Evolutionary conservation across 2,888 invertebrate species (phyloP).

Genomic region (Heliconius ethilla): DNA sequence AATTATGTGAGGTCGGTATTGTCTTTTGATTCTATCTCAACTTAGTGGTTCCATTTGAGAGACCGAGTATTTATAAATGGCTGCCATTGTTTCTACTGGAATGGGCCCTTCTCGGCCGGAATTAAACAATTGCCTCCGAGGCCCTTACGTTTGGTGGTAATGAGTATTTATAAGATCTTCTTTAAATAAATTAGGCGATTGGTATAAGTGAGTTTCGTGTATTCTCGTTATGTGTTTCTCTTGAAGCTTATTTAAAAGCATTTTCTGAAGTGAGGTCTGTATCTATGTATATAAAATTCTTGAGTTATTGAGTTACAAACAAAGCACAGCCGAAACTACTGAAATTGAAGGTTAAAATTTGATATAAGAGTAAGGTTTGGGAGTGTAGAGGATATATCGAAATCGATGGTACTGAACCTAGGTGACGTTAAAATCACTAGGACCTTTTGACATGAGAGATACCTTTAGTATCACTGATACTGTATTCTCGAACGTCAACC

Average conservation of each 20-base stretch:
- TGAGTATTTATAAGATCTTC: constrained; percentile 27
- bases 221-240: neutral
- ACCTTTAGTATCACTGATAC: no score
- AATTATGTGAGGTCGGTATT: constrained; percentile 73
- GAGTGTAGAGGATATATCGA: no score
- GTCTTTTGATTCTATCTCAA: constrained; percentile 72
- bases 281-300: neutral
- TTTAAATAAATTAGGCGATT: constrained; percentile 16
- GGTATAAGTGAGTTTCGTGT: neutral
- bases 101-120: constrained; percentile 43
- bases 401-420: no score
- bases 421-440: no score
- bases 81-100: constrained; percentile 45
- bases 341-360: no score
- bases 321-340: no score
- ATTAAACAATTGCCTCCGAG: constrained; percentile 38
- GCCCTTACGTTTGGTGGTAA: constrained; percentile 22
- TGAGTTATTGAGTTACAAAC: no score
- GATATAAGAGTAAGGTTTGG: no score
- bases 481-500: no score
- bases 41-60: constrained; percentile 59
- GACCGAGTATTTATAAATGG: constrained; percentile 61
- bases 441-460: no score
- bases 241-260: neutral
- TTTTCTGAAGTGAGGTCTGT: neutral